phyloP scores from a whole-genome alignment of 1,140 invertebrate genomes.

The Pantala flavescens region DNA sequence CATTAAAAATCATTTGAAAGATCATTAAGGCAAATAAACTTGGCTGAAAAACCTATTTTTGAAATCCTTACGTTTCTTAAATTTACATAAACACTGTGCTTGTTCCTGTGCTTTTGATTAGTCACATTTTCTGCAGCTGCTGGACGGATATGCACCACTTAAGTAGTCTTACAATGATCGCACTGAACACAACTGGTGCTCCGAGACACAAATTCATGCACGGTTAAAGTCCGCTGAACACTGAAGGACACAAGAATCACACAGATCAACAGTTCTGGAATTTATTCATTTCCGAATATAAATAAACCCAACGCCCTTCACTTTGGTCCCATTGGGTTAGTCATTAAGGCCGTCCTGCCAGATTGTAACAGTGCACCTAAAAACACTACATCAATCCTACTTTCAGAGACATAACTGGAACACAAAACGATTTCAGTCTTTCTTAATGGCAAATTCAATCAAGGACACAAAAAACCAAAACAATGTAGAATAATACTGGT shows the following conservation, averaged over 20 bases:
- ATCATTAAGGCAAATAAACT: too few species aligned
- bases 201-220: neutral
- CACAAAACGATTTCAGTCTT: neutral
- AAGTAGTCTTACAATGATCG: neutral
- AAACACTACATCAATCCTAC: neutral
- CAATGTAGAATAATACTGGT: neutral
- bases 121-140: neutral
- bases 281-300: too few species aligned
- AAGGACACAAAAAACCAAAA: neutral
- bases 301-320: too few species aligned
- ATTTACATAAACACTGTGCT: neutral
- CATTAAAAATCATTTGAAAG: too few species aligned
- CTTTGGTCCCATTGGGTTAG: neutral
- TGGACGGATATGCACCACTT: conserved; percentile 1
- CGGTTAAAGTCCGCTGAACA: neutral
- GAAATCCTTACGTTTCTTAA: too few species aligned
- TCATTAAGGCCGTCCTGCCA: neutral
- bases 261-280: neutral
- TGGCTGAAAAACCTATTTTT: too few species aligned
- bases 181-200: conserved; percentile 4
- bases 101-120: neutral
- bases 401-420: neutral
- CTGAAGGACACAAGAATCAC: neutral
- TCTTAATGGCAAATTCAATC: neutral
- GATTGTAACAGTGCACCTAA: neutral